Conservation (phyloP, 2,113 vertebrate species). For the Haemorhous mexicanus region DNA sequence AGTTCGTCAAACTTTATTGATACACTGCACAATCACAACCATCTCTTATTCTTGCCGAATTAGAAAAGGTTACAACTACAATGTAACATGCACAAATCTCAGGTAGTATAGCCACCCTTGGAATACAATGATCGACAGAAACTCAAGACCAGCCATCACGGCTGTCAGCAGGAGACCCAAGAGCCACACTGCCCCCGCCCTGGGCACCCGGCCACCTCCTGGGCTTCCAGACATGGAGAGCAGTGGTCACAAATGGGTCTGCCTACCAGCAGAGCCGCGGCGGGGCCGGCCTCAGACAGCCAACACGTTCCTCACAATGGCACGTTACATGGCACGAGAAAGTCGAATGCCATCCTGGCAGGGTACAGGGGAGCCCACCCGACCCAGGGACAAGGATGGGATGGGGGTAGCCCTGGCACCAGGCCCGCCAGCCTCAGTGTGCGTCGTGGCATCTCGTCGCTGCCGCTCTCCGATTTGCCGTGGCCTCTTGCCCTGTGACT, state of each 20-base stretch:
- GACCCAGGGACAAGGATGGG: not conserved
- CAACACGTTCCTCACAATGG: slow-evolving; percentile 77
- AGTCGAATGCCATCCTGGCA: not conserved
- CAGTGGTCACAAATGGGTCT: not conserved
- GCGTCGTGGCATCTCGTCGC: not conserved
- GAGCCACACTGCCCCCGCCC: not conserved
- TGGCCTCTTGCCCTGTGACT: not conserved
- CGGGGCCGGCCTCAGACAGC: slow-evolving; percentile 49
- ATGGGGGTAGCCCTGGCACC: not conserved
- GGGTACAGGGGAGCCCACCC: not conserved
- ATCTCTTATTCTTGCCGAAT: slow-evolving; percentile 84
- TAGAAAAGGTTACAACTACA: slow-evolving; percentile 89
- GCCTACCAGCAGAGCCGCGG: not conserved
- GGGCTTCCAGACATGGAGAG: not conserved
- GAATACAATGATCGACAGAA: slow-evolving; percentile 79
- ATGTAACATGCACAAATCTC: slow-evolving; percentile 87
- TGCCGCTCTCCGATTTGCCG: not conserved
- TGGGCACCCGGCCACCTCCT: not conserved
- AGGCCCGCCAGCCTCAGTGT: not conserved
- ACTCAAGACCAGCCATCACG: slow-evolving; percentile 58
- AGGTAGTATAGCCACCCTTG: slow-evolving; percentile 82
- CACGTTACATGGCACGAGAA: slow-evolving; percentile 76
- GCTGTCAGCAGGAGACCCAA: not conserved
- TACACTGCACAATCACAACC: slow-evolving; percentile 89
- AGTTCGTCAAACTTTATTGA: slow-evolving; percentile 86